Evolutionary conservation across 2,113 vertebrate genomes (phyloP).

Genomic region (Alethe castanea): DNA sequence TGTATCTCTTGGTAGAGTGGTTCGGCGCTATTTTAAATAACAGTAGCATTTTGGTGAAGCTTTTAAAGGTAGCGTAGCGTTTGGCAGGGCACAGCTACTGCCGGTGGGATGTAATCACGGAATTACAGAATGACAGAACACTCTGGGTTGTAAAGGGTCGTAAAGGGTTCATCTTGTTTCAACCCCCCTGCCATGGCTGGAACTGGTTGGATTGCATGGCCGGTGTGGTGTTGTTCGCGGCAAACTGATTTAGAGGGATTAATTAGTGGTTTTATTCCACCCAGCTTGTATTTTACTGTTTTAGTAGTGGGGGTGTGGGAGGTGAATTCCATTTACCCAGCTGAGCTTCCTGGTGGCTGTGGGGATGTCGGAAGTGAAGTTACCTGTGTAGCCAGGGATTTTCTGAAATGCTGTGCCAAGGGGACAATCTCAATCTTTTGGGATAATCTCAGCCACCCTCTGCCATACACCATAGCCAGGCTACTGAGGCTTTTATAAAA

Average conservation of each 20-base stretch:
- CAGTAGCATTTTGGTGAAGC: background rate
- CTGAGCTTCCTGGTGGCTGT: background rate
- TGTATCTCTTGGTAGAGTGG: background rate
- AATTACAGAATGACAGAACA: background rate
- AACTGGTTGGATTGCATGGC: background rate
- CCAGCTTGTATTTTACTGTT: background rate
- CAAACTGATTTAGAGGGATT: background rate
- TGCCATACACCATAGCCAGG: accelerated
- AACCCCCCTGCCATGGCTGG: background rate
- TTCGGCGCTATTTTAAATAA: background rate
- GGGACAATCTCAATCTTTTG: background rate
- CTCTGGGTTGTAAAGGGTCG: background rate
- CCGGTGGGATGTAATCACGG: background rate
- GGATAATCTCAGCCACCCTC: background rate
- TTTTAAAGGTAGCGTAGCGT: background rate
- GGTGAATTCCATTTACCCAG: background rate
- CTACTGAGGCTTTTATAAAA: background rate
- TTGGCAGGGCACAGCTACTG: background rate
- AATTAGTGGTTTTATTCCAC: background rate
- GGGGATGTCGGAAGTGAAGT: background rate
- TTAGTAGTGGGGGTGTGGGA: background rate
- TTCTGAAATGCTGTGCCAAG: accelerated
- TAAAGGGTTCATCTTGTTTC: background rate
- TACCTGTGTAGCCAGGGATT: background rate
- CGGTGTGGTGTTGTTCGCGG: background rate